phyloP scores from a whole-genome alignment of 2,888 invertebrate species.

The Hydrotaea diabolus region DNA sequence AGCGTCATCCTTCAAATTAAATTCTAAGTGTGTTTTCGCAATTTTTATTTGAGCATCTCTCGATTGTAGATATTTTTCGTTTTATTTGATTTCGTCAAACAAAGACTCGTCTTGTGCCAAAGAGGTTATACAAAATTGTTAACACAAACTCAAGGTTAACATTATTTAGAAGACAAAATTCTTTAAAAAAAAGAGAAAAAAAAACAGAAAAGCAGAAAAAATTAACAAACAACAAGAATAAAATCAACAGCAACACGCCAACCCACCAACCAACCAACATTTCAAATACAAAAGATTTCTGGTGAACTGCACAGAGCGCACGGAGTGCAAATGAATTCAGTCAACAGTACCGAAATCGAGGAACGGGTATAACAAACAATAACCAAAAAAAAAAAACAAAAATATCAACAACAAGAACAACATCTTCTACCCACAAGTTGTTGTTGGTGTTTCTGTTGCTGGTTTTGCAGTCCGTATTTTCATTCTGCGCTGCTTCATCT shows the following conservation, averaged over 20 bases:
- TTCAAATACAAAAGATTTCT: conserved; percentile 7
- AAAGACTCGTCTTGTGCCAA: neutral
- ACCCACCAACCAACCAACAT: neutral
- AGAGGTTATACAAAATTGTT: conserved; percentile 48
- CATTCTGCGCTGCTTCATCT: neutral
- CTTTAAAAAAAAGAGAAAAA: conserved; percentile 3
- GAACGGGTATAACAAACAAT: conserved; percentile 9
- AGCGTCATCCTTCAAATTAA: neutral
- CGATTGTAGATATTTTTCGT: conserved; percentile 25
- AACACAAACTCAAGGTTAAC: conserved; percentile 55
- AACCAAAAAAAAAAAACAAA: conserved; percentile 15
- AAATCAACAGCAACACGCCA: neutral
- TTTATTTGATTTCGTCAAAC: conserved; percentile 32
- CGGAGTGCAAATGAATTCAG: conserved; percentile 51
- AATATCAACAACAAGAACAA: neutral
- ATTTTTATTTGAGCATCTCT: conserved; percentile 8
- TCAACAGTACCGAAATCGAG: conserved; percentile 30
- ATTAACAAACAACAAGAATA: conserved; percentile 18
- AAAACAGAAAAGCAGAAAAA: too few relatives aligned
- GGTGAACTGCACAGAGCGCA: conserved; percentile 39
- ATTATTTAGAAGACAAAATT: conserved; percentile 38
- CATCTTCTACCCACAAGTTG: neutral
- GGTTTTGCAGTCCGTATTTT: too few relatives aligned
- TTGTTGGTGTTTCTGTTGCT: neutral
- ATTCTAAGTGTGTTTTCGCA: neutral